Evolutionary conservation across 2,888 invertebrate genomes (phyloP), one percentile per base, ranked within the genome.

Genomic region (Piscicola geometra): DNA sequence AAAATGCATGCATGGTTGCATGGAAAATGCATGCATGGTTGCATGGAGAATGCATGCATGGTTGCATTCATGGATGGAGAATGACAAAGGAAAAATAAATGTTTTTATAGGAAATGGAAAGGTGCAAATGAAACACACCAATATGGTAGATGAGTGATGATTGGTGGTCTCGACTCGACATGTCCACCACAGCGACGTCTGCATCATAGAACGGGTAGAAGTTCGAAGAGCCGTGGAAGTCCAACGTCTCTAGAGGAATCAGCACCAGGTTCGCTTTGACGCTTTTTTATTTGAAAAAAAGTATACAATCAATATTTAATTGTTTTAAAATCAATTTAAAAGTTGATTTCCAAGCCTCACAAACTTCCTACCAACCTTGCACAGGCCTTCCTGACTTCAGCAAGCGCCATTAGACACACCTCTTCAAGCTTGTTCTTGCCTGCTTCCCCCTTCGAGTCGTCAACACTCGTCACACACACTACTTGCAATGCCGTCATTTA

Each of bases 191-290:
- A 0, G 94, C 96, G 68, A 98, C 94, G 86, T 99, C 98, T 0
- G 99, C 98, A 89, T 96, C 96, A 87, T 98, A 98, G 87, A 99
- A 98, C 80, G 91, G 91, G 84, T 97, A 96, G 82, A 97, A 87
- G 0, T 93, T 93, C 86, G 93, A 93, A 21, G 94, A 92, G 87
- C 98, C 97, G 0, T 97, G 97, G 87, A 96, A 98, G 87, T 99
- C 98, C 80, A 98, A 87, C 85, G 94, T 94, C 85, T 98, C 94
- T 88, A 96, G 98, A 2, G 80, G 81, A 1, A 85, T 81, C 52
- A 81, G 80, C 41, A 81, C 81, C 66, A 84, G 78, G 12, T 80
- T 80, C 0, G 82, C 82, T 64, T 82, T 81, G 28, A 80, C 67
- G 71, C 84, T 85, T 67, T 64, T 56, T 25, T 3, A 56, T 56